phyloP scores from a whole-genome alignment of 1,140 invertebrate genomes.

The Cyrtorhinus lividipennis region DNA sequence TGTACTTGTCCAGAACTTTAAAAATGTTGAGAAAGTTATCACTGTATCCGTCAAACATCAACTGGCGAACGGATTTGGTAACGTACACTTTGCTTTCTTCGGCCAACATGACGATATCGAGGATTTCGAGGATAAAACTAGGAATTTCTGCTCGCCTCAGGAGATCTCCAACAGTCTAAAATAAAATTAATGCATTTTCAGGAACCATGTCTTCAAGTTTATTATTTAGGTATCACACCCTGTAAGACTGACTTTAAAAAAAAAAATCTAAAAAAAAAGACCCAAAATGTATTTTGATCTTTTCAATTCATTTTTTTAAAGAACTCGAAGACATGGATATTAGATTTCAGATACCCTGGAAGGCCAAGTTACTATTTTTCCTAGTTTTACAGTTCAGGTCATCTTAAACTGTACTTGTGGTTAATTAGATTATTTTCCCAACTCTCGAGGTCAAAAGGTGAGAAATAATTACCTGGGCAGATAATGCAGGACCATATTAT shows the following conservation, averaged over 20 bases:
- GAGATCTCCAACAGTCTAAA: constrained; percentile 22
- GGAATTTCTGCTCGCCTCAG: constrained; percentile 22
- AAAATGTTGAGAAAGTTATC: constrained; percentile 51
- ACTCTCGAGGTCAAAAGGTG: too few species aligned
- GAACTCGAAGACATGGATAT: too few species aligned
- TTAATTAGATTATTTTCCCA: too few species aligned
- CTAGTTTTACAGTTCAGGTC: too few species aligned
- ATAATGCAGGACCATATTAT: too few species aligned
- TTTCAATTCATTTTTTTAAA: too few species aligned
- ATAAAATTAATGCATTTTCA: neutral
- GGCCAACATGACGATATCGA: constrained; percentile 35
- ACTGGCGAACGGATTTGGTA: constrained; percentile 46
- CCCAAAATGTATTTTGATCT: too few species aligned
- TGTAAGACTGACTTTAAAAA: neutral
- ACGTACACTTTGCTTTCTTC: constrained; percentile 34
- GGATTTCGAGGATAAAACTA: neutral
- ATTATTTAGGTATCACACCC: neutral
- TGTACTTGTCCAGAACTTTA: constrained; percentile 38
- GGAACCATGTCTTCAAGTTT: neutral
- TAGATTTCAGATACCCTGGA: too few species aligned
- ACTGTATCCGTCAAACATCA: constrained; percentile 61
- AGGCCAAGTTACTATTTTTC: too few species aligned
- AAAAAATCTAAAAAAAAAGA: too few species aligned
- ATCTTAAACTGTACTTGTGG: too few species aligned
- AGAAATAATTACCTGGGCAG: too few species aligned